Base-by-base conservation (phyloP, 1,140 invertebrate genomes). In the Prorops nasuta region DNA sequence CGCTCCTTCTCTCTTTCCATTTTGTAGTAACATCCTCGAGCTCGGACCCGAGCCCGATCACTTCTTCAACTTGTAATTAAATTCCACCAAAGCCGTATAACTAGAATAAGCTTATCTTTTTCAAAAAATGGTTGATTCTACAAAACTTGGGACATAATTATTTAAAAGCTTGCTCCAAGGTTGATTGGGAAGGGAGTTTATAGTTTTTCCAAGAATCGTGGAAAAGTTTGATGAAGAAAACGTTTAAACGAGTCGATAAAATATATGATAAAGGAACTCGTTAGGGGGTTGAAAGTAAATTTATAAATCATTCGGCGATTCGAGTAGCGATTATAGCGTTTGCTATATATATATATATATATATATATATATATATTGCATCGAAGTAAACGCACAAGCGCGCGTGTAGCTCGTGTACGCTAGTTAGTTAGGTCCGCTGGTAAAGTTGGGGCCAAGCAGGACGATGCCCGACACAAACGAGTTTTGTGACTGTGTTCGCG, bases 391-490 rank as follows among this genome's bases (percentile, higher is more conserved):
- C 48, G 51, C 41, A 58, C 51, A 50, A 58, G 28, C 35, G 46
- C n/a, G 31, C 48, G 54, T 54, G 64, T 62, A 56, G 63, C 58
- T 54, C 47, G 55, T 60, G 65, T 64, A 69, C 67, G 67, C 65
- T 69, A 65, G 66, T 71, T 67, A 65, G 67, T 70, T 69, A 60
- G 64, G 64, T 58, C 58, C 54, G 63, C 58, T 65, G 60, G 51
- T 58, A 55, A 55, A 63, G 56, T 64, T 60, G 53, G 59, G 51
- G 45, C 51, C 56, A 14, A 48, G 38, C 36, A n/a, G 53, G 56
- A 60, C 58, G 53, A 43, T 42, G 38, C 41, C 46, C 38, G 40
- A 51, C n/a, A n/a, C n/a, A n/a, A n/a, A n/a, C n/a, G n/a, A n/a
- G n/a, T n/a, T n/a, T n/a, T n/a, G n/a, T n/a, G n/a, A n/a, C n/a